A percentile compares a stretch with the other conserved stretches of the same genome.
phyloP scores from a whole-genome alignment of 2,113 vertebrate species.

The Sander lucioperca region DNA sequence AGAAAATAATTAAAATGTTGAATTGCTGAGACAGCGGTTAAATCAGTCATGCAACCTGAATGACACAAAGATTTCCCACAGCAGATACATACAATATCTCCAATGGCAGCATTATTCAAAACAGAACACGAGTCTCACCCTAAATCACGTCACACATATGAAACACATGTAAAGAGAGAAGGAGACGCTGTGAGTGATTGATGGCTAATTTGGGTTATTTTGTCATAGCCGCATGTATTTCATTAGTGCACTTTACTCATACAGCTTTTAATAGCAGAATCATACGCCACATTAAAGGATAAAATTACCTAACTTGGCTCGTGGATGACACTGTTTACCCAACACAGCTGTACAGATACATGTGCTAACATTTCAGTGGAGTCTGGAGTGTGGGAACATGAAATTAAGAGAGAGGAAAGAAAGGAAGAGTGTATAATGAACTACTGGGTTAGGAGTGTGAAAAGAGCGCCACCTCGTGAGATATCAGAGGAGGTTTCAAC shows the following conservation, averaged over 20 bases:
- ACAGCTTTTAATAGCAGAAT: conserved; percentile 22
- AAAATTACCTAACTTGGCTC: conserved; percentile 42
- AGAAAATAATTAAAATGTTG: neutral
- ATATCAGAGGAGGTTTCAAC: neutral
- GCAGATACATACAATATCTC: neutral
- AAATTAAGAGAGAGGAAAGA: neutral
- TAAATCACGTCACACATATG: conserved; percentile 8
- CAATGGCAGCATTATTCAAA: conserved; percentile 25
- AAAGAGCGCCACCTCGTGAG: conserved; percentile 53
- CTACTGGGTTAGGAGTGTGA: neutral
- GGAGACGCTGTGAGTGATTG: conserved; percentile 8
- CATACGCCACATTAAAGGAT: conserved; percentile 9
- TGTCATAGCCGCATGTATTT: conserved; percentile 13
- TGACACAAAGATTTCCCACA: conserved; percentile 4
- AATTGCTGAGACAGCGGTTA: neutral
- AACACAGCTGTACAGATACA: conserved; percentile 56
- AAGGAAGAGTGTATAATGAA: too few relatives aligned
- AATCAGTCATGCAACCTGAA: neutral
- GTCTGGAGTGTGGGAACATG: conserved; percentile 39
- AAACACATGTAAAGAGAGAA: neutral
- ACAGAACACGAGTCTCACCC: conserved; percentile 6
- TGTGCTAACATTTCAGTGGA: conserved; percentile 7
- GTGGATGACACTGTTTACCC: conserved; percentile 40
- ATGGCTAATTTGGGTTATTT: neutral
- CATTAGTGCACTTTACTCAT: conserved; percentile 33